Evolutionary conservation across 2,113 vertebrate species (phyloP).

Genomic region (Alouatta palliata): DNA sequence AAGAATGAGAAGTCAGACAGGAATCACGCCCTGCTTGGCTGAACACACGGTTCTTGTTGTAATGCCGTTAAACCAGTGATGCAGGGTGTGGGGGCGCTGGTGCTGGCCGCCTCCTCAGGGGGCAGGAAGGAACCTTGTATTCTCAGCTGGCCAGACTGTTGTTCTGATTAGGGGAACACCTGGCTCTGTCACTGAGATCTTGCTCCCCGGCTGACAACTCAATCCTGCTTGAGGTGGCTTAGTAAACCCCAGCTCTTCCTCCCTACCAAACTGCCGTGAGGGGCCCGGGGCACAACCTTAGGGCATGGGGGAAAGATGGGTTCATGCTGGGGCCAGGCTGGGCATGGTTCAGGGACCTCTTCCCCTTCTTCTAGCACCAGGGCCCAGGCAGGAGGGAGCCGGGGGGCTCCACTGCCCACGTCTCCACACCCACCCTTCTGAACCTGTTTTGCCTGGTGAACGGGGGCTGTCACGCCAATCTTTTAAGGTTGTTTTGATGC

Average conservation of each 20-base stretch:
- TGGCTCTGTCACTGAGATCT: neutral
- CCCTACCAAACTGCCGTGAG: too few relatives aligned
- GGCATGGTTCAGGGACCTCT: neutral
- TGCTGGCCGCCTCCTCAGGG: constrained; percentile 61
- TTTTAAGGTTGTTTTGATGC: neutral
- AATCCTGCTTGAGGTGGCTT: neutral
- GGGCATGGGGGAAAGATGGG: neutral
- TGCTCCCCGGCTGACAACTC: neutral
- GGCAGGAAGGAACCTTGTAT: constrained; percentile 59
- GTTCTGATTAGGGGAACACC: constrained; percentile 76
- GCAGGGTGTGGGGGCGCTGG: constrained; percentile 70
- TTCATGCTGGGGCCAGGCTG: neutral
- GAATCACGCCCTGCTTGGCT: constrained; percentile 76
- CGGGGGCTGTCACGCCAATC: neutral
- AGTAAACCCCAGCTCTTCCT: neutral
- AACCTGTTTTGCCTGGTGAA: neutral
- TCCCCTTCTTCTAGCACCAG: neutral
- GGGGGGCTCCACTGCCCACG: neutral
- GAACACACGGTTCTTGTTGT: constrained; percentile 79
- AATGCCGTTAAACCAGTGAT: constrained; percentile 72
- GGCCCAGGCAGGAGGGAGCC: fast-evolving
- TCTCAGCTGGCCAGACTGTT: constrained; percentile 69
- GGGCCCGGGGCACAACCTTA: neutral
- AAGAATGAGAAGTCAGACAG: constrained; percentile 70
- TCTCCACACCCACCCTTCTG: neutral